Percentiles rank a stretch among this genome's conserved stretches.
Evolutionary conservation across 2,888 invertebrate species (phyloP).

Genomic region (Acleris cristana): DNA sequence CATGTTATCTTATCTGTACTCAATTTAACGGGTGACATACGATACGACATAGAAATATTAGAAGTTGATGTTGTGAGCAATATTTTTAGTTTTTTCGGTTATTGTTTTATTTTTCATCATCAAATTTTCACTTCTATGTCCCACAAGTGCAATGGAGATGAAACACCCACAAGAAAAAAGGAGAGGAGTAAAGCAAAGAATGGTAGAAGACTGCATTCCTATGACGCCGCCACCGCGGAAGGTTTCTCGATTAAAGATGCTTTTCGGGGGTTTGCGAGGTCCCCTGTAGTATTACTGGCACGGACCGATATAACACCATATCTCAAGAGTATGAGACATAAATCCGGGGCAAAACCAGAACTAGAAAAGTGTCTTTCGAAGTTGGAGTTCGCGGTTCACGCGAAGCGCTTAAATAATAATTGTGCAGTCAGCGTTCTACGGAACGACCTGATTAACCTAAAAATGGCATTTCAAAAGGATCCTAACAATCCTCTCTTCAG

Average conservation of each 20-base stretch:
- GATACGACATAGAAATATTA: neutral
- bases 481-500: constrained; percentile 19
- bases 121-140: constrained; percentile 54
- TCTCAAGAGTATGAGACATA: constrained; percentile 41
- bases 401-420: constrained; percentile 43
- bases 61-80: constrained; percentile 54
- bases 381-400: constrained; percentile 35
- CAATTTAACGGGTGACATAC: constrained; percentile 8
- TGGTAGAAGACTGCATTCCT: constrained; percentile 35
- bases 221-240: constrained; percentile 41
- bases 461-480: constrained; percentile 40
- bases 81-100: constrained; percentile 53
- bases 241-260: constrained; percentile 48
- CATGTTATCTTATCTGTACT: constrained; percentile 4
- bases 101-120: constrained; percentile 56
- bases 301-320: constrained; percentile 62
- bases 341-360: constrained; percentile 8
- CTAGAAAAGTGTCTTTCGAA: constrained; percentile 14
- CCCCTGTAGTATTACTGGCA: constrained; percentile 55
- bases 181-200: constrained; percentile 39
- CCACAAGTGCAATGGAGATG: constrained; percentile 56
- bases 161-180: constrained; percentile 38
- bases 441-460: constrained; percentile 55
- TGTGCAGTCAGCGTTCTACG: constrained; percentile 58
- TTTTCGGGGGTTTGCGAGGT: constrained; percentile 61